Evolutionary conservation across 2,888 invertebrate species (phyloP).

Genomic region (Athetis lepigone): DNA sequence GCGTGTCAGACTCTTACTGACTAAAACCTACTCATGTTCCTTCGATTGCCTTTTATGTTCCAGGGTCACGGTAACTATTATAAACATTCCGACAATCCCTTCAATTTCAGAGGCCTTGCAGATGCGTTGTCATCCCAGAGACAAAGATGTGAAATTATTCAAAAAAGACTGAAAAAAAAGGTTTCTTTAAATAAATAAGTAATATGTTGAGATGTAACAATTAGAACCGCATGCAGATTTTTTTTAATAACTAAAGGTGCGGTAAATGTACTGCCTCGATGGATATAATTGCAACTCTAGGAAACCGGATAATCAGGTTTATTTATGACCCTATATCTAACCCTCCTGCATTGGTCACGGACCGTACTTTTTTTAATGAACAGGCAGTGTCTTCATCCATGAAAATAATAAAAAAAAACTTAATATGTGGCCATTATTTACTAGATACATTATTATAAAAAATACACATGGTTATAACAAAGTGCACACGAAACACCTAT

Average conservation of each 20-base stretch:
- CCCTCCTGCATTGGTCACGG: slow-evolving; percentile 3
- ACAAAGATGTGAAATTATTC: too few relatives aligned
- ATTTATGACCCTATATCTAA: neutral
- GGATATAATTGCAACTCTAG: neutral
- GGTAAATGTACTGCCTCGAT: neutral
- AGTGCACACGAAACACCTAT: slow-evolving; percentile 1
- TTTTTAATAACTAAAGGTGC: neutral
- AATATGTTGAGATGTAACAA: neutral
- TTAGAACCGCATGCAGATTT: neutral
- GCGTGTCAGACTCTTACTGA: too few relatives aligned
- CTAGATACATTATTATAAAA: neutral
- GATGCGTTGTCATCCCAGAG: too few relatives aligned
- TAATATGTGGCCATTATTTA: too few relatives aligned
- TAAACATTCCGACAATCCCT: too few relatives aligned
- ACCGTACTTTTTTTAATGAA: neutral
- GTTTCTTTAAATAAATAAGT: too few relatives aligned
- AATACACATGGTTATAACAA: neutral
- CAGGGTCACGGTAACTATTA: too few relatives aligned
- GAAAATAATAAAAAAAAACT: neutral
- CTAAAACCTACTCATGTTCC: too few relatives aligned
- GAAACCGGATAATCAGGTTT: neutral
- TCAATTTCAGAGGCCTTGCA: too few relatives aligned
- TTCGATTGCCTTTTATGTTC: too few relatives aligned
- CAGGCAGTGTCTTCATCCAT: neutral
- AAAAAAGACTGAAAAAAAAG: too few relatives aligned